Evolutionary conservation across 2,888 invertebrate genomes (phyloP).

Genomic region (Cheilosia urbana): DNA sequence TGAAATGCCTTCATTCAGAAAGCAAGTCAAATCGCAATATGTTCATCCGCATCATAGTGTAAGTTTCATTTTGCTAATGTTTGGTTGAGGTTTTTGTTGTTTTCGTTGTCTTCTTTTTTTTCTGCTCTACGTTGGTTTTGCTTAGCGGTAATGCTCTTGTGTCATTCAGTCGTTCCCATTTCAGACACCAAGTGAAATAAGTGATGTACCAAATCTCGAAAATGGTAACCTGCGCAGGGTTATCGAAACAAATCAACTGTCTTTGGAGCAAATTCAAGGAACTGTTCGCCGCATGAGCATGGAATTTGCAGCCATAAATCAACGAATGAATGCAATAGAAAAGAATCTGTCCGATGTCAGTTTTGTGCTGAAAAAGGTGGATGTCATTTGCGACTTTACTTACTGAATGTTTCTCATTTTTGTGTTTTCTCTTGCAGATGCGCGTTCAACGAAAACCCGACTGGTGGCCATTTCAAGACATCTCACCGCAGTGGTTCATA

Average conservation of each 20-base stretch:
- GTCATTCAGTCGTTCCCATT: constrained; percentile 53
- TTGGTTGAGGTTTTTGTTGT: constrained; percentile 39
- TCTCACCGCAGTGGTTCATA: constrained; percentile 84
- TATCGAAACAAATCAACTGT: constrained; percentile 79
- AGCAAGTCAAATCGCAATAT: constrained; percentile 72
- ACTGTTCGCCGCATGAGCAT: constrained; percentile 82
- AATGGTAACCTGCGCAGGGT: constrained; percentile 77
- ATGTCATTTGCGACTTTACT: not conserved
- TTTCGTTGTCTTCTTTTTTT: not conserved
- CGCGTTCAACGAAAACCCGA: constrained; percentile 80
- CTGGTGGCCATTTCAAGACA: constrained; percentile 88
- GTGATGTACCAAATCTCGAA: constrained; percentile 50
- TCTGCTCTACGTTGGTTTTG: not conserved
- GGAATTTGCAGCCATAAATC: constrained; percentile 81
- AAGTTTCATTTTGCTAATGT: constrained; percentile 63
- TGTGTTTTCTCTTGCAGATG: constrained; percentile 39
- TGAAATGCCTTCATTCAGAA: constrained; percentile 73
- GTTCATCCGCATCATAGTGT: constrained; percentile 74
- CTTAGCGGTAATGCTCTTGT: constrained; percentile 34
- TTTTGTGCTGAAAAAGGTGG: constrained; percentile 69
- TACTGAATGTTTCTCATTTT: not conserved
- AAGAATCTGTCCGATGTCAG: constrained; percentile 79
- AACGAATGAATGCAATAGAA: constrained; percentile 80
- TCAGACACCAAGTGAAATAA: constrained; percentile 67
- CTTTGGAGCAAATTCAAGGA: constrained; percentile 81